phyloP scores from a whole-genome alignment of 2,888 invertebrate genomes.

The Aphidoletes aphidimyza region DNA sequence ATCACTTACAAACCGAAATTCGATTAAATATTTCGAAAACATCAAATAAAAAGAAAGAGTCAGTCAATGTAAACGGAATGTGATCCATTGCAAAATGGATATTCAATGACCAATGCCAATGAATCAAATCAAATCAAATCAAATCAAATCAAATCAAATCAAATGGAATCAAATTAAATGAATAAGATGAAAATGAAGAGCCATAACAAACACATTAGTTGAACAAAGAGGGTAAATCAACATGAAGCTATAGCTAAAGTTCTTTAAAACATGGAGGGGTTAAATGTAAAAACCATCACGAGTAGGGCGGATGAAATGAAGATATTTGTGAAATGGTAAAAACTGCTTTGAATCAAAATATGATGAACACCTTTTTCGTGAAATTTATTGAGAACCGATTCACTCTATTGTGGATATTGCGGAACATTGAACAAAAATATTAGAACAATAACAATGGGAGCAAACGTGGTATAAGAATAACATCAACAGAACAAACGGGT shows the following conservation, averaged over 20 bases:
- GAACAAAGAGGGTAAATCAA: slow-evolving; percentile 25
- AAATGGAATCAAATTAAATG: slow-evolving; percentile 11
- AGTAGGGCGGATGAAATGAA: too few relatives aligned
- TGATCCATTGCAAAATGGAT: background rate
- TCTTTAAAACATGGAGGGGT: too few relatives aligned
- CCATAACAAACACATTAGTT: background rate
- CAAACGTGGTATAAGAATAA: background rate
- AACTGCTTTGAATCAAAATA: too few relatives aligned
- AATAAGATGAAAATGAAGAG: slow-evolving; percentile 42
- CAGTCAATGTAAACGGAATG: background rate
- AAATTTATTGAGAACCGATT: background rate
- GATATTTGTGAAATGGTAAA: background rate
- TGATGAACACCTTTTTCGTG: too few relatives aligned
- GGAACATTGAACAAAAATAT: background rate
- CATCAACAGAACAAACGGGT: slow-evolving; percentile 43
- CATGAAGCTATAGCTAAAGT: too few relatives aligned
- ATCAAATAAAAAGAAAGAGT: background rate
- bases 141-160: slow-evolving; percentile 25
- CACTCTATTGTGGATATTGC: background rate
- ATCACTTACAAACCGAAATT: slow-evolving; percentile 30
- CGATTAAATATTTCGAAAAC: background rate
- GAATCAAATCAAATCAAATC: slow-evolving; percentile 25
- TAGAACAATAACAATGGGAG: background rate
- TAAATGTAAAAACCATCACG: too few relatives aligned
- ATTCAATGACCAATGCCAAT: background rate